phyloP scores from a whole-genome alignment of 35 echinoderm and acorn worm species.

The Holothuria glaberrima region DNA sequence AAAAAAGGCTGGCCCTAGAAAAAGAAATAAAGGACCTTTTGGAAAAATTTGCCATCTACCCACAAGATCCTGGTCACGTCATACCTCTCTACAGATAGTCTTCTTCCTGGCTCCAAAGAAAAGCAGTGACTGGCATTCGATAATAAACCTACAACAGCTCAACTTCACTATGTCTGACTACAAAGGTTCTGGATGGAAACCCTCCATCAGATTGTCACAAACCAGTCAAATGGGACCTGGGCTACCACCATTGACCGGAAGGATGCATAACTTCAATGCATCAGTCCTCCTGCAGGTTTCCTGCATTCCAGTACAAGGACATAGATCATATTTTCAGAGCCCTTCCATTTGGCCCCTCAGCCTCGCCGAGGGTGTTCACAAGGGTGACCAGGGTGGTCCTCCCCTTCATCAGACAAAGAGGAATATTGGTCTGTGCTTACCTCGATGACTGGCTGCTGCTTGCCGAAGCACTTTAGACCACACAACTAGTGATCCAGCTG shows the following conservation, averaged over 20 bases:
- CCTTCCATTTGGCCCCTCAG: not conserved
- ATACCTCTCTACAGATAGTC: no score
- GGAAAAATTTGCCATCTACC: no score
- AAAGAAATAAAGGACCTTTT: no score
- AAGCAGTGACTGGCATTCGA: not conserved
- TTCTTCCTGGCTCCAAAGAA: not conserved
- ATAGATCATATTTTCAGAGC: not conserved
- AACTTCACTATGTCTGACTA: not conserved
- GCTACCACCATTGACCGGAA: not conserved
- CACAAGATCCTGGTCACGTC: no score
- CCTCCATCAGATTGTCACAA: not conserved
- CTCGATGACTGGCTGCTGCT: slow-evolving; percentile 18
- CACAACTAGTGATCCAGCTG: no score
- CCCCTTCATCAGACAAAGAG: not conserved
- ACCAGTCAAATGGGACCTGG: not conserved
- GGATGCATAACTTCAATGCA: slow-evolving; percentile 17
- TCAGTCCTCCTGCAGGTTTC: not conserved
- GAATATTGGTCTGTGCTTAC: not conserved
- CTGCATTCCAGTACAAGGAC: not conserved
- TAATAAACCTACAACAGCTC: not conserved
- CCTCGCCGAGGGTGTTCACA: slow-evolving; percentile 15
- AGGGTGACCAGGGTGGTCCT: not conserved
- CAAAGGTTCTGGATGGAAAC: not conserved
- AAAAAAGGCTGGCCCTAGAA: no score
- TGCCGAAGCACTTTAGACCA: not conserved